phyloP scores from a whole-genome alignment of 2,113 vertebrate species.

The Peucedramus taeniatus region DNA sequence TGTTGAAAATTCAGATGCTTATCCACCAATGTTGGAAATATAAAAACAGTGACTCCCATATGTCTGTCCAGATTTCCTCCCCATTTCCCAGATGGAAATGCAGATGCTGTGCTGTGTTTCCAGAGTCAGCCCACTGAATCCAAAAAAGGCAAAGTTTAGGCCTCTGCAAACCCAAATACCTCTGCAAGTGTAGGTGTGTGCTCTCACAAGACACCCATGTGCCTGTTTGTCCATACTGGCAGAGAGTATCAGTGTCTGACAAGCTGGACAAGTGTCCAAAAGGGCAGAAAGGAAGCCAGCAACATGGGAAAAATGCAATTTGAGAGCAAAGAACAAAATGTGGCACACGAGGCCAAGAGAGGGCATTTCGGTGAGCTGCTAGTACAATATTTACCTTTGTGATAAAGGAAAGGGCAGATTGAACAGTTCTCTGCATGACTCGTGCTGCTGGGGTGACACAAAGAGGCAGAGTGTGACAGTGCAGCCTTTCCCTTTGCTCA shows the following conservation, averaged over 20 bases:
- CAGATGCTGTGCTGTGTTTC: not conserved
- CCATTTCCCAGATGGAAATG: slow-evolving; percentile 29
- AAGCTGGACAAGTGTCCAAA: not conserved
- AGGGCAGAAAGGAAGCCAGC: not conserved
- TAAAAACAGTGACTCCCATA: slow-evolving; percentile 5
- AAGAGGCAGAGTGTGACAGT: not conserved
- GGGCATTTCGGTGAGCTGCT: not conserved
- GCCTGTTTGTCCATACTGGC: not conserved
- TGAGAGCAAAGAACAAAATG: not conserved
- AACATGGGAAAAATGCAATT: not conserved
- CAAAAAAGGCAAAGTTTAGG: not conserved
- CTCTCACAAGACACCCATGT: not conserved
- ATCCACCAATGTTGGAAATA: not conserved
- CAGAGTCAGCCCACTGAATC: not conserved
- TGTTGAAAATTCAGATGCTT: not conserved
- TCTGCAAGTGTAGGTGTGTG: not conserved
- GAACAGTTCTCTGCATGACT: not conserved
- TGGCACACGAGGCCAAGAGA: not conserved
- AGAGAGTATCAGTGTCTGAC: not conserved
- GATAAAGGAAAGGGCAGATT: not conserved
- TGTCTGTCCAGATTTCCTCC: slow-evolving; percentile 23
- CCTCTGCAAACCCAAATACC: not conserved
- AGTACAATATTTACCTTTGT: not conserved
- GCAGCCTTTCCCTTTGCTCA: not conserved
- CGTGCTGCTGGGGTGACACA: not conserved